phyloP scores from a whole-genome alignment of 2,113 vertebrate species.

The Sigmodon hispidus region DNA sequence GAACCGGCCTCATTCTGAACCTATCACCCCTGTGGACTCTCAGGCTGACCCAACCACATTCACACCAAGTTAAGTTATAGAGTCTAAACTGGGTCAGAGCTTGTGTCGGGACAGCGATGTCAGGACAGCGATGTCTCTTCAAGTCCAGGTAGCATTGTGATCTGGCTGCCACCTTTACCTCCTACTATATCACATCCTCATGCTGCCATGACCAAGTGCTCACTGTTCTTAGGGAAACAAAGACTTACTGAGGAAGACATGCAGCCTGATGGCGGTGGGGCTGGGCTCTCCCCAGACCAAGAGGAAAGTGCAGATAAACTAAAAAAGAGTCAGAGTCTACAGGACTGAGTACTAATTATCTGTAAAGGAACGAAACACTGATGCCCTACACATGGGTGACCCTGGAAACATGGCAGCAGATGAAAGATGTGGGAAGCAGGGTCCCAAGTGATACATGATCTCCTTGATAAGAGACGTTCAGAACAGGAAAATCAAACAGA shows the following conservation, averaged over 20 bases:
- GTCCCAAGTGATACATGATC: accelerated
- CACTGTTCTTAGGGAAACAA: not conserved
- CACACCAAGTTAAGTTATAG: not conserved
- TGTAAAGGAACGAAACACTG: accelerated
- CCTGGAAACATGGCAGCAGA: accelerated
- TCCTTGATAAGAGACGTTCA: accelerated
- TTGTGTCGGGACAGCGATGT: not conserved
- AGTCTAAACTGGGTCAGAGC: not conserved
- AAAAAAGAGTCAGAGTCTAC: not conserved
- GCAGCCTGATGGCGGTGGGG: not conserved
- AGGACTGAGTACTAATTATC: not conserved
- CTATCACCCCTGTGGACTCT: too few relatives aligned
- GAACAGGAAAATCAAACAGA: not conserved
- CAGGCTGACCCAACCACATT: not conserved
- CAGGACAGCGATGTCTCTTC: not conserved
- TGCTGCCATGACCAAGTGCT: not conserved
- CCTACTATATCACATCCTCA: accelerated
- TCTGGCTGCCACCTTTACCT: too few relatives aligned
- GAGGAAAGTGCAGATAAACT: not conserved
- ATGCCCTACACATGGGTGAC: accelerated
- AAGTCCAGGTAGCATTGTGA: too few relatives aligned
- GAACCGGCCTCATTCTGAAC: not conserved
- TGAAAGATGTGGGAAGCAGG: too few relatives aligned
- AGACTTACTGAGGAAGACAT: not conserved
- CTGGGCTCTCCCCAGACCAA: not conserved